Evolutionary conservation across 2,113 vertebrate genomes (phyloP), one percentile per base, ranked within the genome.

Genomic region (Takifugu bimaculatus): DNA sequence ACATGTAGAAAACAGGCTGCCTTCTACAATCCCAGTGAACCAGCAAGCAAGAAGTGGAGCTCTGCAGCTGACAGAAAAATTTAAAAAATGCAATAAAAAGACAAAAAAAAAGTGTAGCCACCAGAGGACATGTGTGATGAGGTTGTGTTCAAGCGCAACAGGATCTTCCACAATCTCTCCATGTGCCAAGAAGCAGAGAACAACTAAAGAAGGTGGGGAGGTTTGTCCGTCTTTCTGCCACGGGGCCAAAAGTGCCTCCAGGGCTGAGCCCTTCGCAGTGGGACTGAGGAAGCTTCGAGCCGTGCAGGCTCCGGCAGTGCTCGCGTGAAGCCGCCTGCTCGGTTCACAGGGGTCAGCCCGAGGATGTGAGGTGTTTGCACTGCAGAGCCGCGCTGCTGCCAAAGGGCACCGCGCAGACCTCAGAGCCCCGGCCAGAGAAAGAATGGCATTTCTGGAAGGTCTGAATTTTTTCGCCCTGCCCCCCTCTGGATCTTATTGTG

Each of bases 331-430:
- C 68, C 26, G 55, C 51, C 50, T 49, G 52, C 57, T 54, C 4
- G 42, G 74, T 81, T 85, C 72, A 74, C 62, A 44, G 61, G 63
- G 76, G 81, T 87, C 82, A 81, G 76, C 70, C 65, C 74, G 73
- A 81, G 81, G 82, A 87, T 85, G 81, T 84, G 70, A 43, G 35
- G 68, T 83, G 81, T 87, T 85, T 83, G 65, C 72, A 69, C 45
- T 74, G 81, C 60, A 65, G 71, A 80, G 75, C 72, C 75, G 58
- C 42, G 13, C 68, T 49, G 70, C 68, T 76, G 70, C 75, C 73
- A 68, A 73, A 81, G 59, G 50, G 56, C 78, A 63, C 60, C 39
- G 50, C 13, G 29, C 11, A 59, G 49, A 77, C 54, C 62, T 68
- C 39, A 72, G 51, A 79, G 62, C 50, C 50, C 32, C 42, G 15